Conservation (phyloP, 2,888 invertebrate species). For the Sinodicranocentrus sp. region DNA sequence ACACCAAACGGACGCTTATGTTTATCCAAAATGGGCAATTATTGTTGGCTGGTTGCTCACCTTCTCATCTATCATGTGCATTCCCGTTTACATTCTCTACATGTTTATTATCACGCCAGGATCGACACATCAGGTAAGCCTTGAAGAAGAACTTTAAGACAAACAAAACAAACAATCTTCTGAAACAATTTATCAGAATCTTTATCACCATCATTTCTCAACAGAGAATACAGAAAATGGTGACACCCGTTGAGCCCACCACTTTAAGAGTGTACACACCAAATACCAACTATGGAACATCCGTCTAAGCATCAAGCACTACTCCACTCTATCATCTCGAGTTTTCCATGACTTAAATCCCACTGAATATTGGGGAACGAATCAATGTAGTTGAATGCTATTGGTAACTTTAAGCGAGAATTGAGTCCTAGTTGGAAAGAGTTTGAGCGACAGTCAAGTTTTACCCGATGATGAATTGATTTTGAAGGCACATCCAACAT, state of each 20-base stretch:
- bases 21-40: conserved; percentile 90
- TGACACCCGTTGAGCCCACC: conserved; percentile 80
- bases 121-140: conserved; percentile 80
- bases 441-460: neutral
- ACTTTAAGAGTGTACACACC: conserved; percentile 75
- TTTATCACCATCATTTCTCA: neutral
- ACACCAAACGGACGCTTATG: conserved; percentile 83
- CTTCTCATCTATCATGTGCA: conserved; percentile 90
- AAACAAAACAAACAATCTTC: too few species aligned
- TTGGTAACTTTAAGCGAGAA: neutral
- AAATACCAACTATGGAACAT: conserved; percentile 75
- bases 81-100: conserved; percentile 90
- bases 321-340: too few species aligned
- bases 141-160: too few species aligned
- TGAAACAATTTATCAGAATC: neutral
- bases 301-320: conserved; percentile 69
- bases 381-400: neutral
- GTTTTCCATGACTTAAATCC: neutral
- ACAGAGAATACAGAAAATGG: conserved; percentile 80
- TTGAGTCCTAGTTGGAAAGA: neutral
- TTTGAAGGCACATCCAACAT: too few species aligned
- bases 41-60: conserved; percentile 90
- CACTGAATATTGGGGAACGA: neutral
- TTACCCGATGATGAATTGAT: neutral
- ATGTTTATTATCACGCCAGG: conserved; percentile 86